Conservation (phyloP, 2,797 vertebrate species). For the Amblyopsis hoosieri region DNA sequence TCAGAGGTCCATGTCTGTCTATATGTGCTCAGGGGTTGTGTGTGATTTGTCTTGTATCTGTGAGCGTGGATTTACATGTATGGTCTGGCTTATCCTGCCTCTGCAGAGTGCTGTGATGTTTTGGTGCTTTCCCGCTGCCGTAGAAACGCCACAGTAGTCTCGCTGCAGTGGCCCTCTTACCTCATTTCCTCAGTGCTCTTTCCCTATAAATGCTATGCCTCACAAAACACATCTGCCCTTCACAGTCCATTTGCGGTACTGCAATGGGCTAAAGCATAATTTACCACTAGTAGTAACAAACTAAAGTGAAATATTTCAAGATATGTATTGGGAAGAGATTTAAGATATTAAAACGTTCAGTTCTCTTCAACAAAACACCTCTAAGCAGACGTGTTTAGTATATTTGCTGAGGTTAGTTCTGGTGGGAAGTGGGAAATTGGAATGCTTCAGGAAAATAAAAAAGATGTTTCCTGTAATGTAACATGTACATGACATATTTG, state of each 20-base stretch:
- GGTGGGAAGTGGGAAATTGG: neutral
- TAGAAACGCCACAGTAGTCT: conserved; percentile 68
- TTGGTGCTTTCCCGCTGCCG: conserved; percentile 67
- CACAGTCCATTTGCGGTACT: conserved; percentile 49
- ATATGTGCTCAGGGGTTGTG: conserved; percentile 56
- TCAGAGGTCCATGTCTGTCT: conserved; percentile 70
- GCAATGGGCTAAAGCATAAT: conserved; percentile 30
- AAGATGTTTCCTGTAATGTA: conserved; percentile 24
- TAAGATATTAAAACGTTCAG: too few species aligned
- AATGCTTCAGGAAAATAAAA: conserved; percentile 32
- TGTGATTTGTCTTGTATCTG: conserved; percentile 23
- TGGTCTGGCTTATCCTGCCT: conserved; percentile 44
- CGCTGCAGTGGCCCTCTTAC: conserved; percentile 63
- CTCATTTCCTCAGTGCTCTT: conserved; percentile 72
- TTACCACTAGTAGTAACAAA: conserved; percentile 11
- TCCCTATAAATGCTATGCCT: conserved; percentile 43
- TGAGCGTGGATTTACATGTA: conserved; percentile 47
- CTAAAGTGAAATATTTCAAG: conserved; percentile 20
- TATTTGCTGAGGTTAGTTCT: neutral
- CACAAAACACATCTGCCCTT: conserved; percentile 50
- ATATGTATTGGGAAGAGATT: conserved; percentile 20
- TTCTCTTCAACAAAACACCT: too few species aligned
- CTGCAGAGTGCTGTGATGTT: conserved; percentile 52
- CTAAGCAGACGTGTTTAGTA: conserved; percentile 5
- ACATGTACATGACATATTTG: conserved; percentile 25